These are phyloP conservation scores for Acipenser transmontanus DNA, from an alignment of 2,797 vertebrate genomes.

Conservation along the genomic window DNA sequence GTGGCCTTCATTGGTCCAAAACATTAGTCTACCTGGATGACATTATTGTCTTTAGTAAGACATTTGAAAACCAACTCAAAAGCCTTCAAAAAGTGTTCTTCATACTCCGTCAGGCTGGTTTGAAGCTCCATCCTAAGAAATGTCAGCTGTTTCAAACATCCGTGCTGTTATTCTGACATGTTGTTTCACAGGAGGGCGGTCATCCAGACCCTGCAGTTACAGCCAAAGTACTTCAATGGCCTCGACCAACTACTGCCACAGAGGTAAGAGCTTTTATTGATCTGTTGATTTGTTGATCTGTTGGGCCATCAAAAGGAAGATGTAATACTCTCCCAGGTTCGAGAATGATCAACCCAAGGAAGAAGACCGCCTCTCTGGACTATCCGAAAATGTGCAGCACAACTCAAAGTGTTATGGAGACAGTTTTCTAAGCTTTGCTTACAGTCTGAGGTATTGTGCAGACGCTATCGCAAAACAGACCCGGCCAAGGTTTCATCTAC, in stretches of 20 bases:
- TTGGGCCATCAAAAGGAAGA: neutral
- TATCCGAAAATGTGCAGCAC: neutral
- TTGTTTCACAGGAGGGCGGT: neutral
- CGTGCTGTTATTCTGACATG: neutral
- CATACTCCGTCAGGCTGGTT: neutral
- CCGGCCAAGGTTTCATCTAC: too few species aligned
- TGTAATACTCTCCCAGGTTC: neutral
- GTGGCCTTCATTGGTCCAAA: slow-evolving; percentile 2
- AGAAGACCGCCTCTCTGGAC: neutral
- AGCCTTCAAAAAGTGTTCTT: neutral
- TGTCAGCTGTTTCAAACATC: neutral
- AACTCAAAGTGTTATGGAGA: neutral
- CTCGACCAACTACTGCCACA: neutral
- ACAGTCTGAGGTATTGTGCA: neutral
- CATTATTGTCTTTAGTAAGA: neutral
- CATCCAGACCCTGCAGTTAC: neutral
- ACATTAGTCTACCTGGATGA: neutral
- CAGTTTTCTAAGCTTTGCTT: neutral
- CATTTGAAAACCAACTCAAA: neutral
- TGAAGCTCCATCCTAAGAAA: neutral
- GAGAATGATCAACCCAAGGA: neutral
- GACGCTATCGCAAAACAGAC: neutral
- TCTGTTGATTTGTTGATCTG: neutral
- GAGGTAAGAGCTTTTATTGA: neutral
- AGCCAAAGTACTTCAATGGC: neutral